Percentiles rank a stretch among this genome's conserved stretches.
These are phyloP conservation scores for Scopus umbretta DNA, from an alignment of 2,113 vertebrate species.

Conservation along the genomic window DNA sequence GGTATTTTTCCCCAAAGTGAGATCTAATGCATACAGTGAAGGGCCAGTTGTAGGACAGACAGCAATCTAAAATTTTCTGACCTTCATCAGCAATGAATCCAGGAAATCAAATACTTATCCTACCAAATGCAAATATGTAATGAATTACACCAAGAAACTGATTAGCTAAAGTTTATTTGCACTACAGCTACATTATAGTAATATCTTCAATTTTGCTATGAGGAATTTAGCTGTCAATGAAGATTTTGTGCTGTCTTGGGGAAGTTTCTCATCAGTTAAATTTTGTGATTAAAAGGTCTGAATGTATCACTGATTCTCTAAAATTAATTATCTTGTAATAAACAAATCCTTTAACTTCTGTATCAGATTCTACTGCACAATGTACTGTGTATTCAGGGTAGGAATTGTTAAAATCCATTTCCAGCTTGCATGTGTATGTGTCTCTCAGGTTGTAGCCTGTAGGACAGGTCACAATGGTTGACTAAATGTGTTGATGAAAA, in stretches of 20 bases:
- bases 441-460: background rate
- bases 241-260: background rate
- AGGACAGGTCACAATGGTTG: background rate
- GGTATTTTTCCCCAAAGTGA: background rate
- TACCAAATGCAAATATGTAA: background rate
- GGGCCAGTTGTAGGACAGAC: background rate
- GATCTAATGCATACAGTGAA: background rate
- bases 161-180: background rate
- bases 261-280: background rate
- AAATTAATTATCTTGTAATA: background rate
- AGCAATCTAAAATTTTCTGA: background rate
- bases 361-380: background rate
- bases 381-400: background rate
- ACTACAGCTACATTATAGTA: background rate
- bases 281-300: background rate
- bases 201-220: background rate
- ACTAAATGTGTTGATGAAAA: background rate
- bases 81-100: background rate
- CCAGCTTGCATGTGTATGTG: fast-evolving
- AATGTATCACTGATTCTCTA: background rate
- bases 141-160: background rate
- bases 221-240: background rate
- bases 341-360: background rate
- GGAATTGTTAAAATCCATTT: background rate
- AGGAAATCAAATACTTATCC: background rate